Conservation (phyloP, 2,113 vertebrate genomes). For the Erinaceus europaeus region DNA sequence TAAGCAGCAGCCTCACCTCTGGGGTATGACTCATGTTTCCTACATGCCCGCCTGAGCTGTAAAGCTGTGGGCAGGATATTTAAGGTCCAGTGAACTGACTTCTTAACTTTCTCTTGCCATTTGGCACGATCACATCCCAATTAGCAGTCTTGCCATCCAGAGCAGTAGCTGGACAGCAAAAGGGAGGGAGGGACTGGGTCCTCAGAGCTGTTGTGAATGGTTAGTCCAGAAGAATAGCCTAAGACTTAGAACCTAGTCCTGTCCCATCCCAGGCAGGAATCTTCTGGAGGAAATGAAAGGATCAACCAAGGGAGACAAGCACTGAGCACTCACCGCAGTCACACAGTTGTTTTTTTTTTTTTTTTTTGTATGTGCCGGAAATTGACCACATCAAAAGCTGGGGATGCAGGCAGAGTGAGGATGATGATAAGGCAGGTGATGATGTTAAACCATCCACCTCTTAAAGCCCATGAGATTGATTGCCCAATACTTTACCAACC, state of each 20-base stretch:
- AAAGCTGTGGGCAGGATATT: slow-evolving; percentile 73
- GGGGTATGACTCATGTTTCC: slow-evolving; percentile 58
- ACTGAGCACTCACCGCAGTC: slow-evolving; percentile 81
- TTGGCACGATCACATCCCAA: slow-evolving; percentile 70
- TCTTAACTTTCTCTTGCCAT: slow-evolving; percentile 53
- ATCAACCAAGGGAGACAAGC: slow-evolving; percentile 80
- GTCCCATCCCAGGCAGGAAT: slow-evolving; percentile 80
- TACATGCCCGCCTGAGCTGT: slow-evolving; percentile 48
- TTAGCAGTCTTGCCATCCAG: slow-evolving; percentile 66
- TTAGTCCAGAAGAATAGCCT: slow-evolving; percentile 75
- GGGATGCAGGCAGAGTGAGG: slow-evolving; percentile 75
- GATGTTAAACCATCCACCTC: slow-evolving; percentile 74
- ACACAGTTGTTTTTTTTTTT: slow-evolving; percentile 73
- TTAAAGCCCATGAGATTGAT: neutral
- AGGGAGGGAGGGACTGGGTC: slow-evolving; percentile 40
- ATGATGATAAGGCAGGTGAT: slow-evolving; percentile 73
- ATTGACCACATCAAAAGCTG: slow-evolving; percentile 79
- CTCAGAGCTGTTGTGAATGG: slow-evolving; percentile 72
- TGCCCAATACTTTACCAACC: neutral
- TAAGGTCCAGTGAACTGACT: slow-evolving; percentile 34
- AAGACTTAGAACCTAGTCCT: slow-evolving; percentile 68
- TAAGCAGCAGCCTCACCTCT: slow-evolving; percentile 52
- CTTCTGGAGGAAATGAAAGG: slow-evolving; percentile 86
- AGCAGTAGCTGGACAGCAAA: slow-evolving; percentile 67
- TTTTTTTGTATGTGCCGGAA: slow-evolving; percentile 76